These are phyloP conservation scores for Tragulus kanchil DNA, from an alignment of 2,113 vertebrate species.

Conservation along the genomic window DNA sequence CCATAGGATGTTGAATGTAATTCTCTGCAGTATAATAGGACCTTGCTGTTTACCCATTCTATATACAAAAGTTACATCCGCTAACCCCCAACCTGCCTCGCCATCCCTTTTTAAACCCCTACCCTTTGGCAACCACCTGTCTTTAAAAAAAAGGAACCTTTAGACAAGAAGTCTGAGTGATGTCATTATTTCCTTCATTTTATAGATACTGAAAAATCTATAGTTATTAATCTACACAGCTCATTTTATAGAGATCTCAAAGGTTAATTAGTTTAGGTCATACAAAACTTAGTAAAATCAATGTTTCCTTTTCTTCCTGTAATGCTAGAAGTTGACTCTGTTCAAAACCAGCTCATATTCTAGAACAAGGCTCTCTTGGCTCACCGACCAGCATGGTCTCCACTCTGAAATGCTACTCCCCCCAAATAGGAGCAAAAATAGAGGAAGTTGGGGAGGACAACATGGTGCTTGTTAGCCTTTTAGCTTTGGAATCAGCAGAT, in stretches of 20 bases:
- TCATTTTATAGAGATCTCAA: background rate
- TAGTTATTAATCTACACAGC: background rate
- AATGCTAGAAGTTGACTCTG: background rate
- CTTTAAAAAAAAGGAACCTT: background rate
- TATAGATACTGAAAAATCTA: background rate
- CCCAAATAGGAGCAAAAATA: background rate
- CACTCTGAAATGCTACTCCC: background rate
- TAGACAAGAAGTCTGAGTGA: background rate
- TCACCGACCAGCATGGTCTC: background rate
- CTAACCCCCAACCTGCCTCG: background rate
- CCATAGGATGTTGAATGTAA: background rate
- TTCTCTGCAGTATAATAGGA: background rate
- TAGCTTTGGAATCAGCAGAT: background rate
- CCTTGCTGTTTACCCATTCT: background rate
- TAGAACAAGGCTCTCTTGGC: background rate
- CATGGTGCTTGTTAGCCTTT: background rate
- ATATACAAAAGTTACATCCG: background rate
- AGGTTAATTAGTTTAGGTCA: background rate
- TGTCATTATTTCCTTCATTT: background rate
- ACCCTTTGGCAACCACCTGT: background rate
- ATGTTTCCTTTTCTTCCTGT: background rate
- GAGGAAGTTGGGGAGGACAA: too few relatives aligned
- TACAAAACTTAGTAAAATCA: background rate
- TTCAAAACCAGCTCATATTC: background rate
- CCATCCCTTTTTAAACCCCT: background rate